A percentile compares a stretch with the other conserved stretches of the same genome.
Conservation (phyloP, 2,888 invertebrate genomes). For the Drosophila atripex region DNA sequence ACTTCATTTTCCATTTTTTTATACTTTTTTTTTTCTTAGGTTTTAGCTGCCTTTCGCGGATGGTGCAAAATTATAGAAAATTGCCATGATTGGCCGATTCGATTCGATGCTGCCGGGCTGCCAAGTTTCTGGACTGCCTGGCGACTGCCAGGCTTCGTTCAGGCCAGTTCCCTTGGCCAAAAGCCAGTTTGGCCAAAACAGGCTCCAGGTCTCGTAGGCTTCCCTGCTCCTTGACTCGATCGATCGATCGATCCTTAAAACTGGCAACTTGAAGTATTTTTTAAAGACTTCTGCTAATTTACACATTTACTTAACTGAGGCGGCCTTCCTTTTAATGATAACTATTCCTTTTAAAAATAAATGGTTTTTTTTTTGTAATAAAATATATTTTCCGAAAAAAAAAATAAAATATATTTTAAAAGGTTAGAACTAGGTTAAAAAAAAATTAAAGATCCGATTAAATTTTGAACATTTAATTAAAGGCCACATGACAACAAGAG, state of each 20-base stretch:
- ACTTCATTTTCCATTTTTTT: conserved; percentile 70
- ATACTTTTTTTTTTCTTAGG: conserved; percentile 75
- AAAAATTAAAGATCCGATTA: no score
- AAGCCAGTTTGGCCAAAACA: conserved; percentile 2
- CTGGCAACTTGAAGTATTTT: not conserved
- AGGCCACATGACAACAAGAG: no score
- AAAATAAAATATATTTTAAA: not conserved
- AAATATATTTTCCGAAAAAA: not conserved
- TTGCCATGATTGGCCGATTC: conserved; percentile 78
- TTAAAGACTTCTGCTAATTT: not conserved
- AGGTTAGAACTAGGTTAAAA: no score
- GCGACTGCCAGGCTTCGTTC: no score
- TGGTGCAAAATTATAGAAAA: conserved; percentile 82
- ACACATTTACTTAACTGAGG: not conserved
- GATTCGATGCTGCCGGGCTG: conserved; percentile 44
- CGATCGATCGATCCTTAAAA: not conserved
- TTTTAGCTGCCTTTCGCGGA: conserved; percentile 52
- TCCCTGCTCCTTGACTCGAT: conserved; percentile 2
- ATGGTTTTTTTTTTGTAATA: not conserved
- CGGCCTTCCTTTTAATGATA: not conserved
- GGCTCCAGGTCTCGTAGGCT: not conserved
- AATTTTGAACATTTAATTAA: no score
- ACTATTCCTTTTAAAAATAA: not conserved
- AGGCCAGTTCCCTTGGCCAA: not conserved
- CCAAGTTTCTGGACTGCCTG: not conserved